Evolutionary conservation across 2,113 vertebrate species (phyloP), one percentile per base, ranked within the genome.

Genomic region (Macroglossus sobrinus): DNA sequence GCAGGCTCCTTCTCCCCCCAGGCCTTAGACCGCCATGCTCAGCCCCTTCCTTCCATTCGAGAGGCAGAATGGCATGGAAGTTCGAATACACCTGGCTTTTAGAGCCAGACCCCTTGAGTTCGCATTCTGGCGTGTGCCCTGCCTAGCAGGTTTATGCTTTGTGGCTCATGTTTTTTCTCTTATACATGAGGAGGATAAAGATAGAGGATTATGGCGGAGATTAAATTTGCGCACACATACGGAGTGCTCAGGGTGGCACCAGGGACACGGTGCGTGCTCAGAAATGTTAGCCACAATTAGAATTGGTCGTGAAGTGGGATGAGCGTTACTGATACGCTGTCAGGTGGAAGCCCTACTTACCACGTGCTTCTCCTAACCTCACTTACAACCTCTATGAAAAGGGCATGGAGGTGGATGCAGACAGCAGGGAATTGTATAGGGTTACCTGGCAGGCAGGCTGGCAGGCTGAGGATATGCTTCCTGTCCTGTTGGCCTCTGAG

Each of bases 341-440:
- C 50, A 18, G 53, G 61, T n/a, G 5, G 43, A 45, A n/a, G 43
- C 78, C 40, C 55, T 76, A 4, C 33, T 16, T 3, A 0, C 43
- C 35, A 30, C 9, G 1, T 86, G 35, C 38, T 72, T 1, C 14
- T 6, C 0, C 72, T 57, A n/a, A 1, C 13, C 63, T 18, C 4
- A 18, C 7, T 28, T 40, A 11, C 13, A 72, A 8, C 26, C 75
- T 53, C 40, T 33, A 33, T 43, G 74, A 86, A 33, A 55, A 68
- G 18, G 50, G 4, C 18, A 8, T 45, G 53, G 61, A 47, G 33
- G 57, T 11, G 1, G 26, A 8, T 11, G 2, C 0, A 19, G n/a
- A 6, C 7, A 30, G 38, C 4, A 30, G 19, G 8, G 88, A 22
- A 12, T 7, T 14, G 14, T 2, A 1, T 10, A 12, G 68, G 59